Evolutionary conservation across 1,140 invertebrate species (phyloP).

Genomic region (Asbolus verrucosus): DNA sequence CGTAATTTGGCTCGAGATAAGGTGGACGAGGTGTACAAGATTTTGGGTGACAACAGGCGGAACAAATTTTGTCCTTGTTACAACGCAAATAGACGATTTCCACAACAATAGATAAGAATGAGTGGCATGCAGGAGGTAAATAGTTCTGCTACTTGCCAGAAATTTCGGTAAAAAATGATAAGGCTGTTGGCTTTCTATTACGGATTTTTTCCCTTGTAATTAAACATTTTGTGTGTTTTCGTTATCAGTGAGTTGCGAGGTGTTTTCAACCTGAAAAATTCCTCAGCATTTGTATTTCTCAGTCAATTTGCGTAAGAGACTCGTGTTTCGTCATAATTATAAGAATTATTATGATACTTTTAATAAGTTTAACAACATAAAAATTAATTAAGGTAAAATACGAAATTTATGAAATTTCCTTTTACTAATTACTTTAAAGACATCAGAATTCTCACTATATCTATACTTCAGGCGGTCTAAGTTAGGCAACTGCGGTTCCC

Average conservation of each 20-base stretch:
- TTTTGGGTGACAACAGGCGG: slow-evolving; percentile 16
- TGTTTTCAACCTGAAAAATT: too few relatives aligned
- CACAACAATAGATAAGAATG: slow-evolving; percentile 32
- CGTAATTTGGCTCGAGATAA: not conserved
- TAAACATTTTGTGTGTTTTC: not conserved
- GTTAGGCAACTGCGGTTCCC: too few relatives aligned
- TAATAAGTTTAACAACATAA: not conserved
- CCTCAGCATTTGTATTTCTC: too few relatives aligned
- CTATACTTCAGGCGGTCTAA: too few relatives aligned
- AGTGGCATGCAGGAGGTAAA: slow-evolving; percentile 10
- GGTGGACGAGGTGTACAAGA: slow-evolving; percentile 4
- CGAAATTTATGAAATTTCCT: slow-evolving; percentile 27
- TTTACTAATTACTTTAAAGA: too few relatives aligned
- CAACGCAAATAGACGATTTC: slow-evolving; percentile 23
- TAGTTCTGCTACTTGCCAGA: slow-evolving; percentile 15
- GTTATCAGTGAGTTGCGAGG: too few relatives aligned
- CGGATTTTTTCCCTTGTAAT: not conserved
- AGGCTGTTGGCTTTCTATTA: too few relatives aligned
- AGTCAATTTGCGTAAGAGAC: too few relatives aligned
- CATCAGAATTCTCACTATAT: too few relatives aligned
- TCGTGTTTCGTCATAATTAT: not conserved
- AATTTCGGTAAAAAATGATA: not conserved
- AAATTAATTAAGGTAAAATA: not conserved
- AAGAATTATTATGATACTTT: slow-evolving; percentile 5
- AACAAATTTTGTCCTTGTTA: slow-evolving; percentile 25